Base-by-base conservation (phyloP, 2,888 invertebrate genomes). In the Anthoptus insignis region DNA sequence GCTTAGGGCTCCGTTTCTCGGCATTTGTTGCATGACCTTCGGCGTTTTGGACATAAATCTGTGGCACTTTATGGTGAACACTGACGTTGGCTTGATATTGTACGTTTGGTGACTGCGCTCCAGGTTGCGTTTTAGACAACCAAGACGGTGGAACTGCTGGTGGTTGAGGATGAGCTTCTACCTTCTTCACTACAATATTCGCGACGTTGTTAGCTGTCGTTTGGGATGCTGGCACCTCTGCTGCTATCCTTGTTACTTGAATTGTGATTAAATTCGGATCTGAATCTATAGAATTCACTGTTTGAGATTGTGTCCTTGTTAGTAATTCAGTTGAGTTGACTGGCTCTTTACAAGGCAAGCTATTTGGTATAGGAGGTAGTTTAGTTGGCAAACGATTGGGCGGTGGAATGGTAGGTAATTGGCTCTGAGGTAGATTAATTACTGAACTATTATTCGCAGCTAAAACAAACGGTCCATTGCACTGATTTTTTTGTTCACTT, bases 131-230 rank as follows among this genome's bases (percentile, higher is more conserved):
- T 68, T 74, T 74, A 8, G 69, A 79, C 67, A 92, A 74, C 93
- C 93, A 93, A 60, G 93, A 83, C 27, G 89, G 70, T 8, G 93
- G 93, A 37, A 93, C 93, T 9, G 88, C 89, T 45, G 93, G 93
- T 27, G 91, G 91, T 64, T 82, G 83, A 32, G 87, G 86, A 53
- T 83, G 82, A 32, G 81, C 34, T 56, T 54, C 54, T n/a, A n/a
- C 27, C 49, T 49, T 61, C 16, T 61, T 63, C 27, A 56, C 47
- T 34, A 45, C 29, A 27, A 22, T 14, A 37, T 37, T 22, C 9
- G 53, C 24, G 34, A 54, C 6, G 66, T 66, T 71, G 71, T 67
- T 67, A 60, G 58, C 63, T 57, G 77, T 72, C 66, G 69, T 37
- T 57, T 66, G 59, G 21, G 70, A 66, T 69, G 69, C 50, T 60